Base-by-base conservation (phyloP, 2,797 vertebrate species). In the Anguilla obscura region DNA sequence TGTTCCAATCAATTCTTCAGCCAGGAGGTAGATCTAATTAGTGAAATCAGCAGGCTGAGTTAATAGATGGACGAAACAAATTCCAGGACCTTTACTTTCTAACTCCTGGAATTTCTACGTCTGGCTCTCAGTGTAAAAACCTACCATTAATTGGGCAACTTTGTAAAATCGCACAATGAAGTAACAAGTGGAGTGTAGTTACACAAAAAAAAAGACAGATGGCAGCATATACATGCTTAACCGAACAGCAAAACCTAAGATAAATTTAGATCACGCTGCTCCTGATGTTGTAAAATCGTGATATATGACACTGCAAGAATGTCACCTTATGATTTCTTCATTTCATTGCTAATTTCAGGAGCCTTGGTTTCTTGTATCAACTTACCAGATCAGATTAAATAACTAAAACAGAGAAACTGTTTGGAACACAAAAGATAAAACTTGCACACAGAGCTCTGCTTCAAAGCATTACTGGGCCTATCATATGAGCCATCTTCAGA, bases 161-260 rank as follows among this genome's bases (percentile, higher is more conserved):
- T 52, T 12, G 10, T 8, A 8, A 52, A 52, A 52, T 63, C 21
- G 4, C 3, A 24, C 76, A 18, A 45, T n/a, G 7, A 21, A 9
- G 79, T 8, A 48, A 50, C 6, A 24, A 24, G 21, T 36, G 4
- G 2, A 45, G 24, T n/a, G 79, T n/a, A 50, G 79, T 48, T 79
- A 5, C 45, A 50, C 45, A 24, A 50, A 1, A 0, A 0, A 0
- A 5, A 92, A 95, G 94, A 91, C 88, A 96, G 95, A 88, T 92
- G 95, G 90, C 85, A 76, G 92, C 86, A 45, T 90, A 71, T 18
- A 8, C 50, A 45, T 63, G 86, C 8, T 79, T 10, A 58, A 16
- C 36, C 18, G 33, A 21, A 4, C 74, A 79, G 12, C 5, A 36
- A 33, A 33, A 74, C 69, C 69, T 33, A n/a, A n/a, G 69, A 1